Base-by-base conservation (phyloP, 1,140 invertebrate genomes). In the Pseudomyrmex pallidus region DNA sequence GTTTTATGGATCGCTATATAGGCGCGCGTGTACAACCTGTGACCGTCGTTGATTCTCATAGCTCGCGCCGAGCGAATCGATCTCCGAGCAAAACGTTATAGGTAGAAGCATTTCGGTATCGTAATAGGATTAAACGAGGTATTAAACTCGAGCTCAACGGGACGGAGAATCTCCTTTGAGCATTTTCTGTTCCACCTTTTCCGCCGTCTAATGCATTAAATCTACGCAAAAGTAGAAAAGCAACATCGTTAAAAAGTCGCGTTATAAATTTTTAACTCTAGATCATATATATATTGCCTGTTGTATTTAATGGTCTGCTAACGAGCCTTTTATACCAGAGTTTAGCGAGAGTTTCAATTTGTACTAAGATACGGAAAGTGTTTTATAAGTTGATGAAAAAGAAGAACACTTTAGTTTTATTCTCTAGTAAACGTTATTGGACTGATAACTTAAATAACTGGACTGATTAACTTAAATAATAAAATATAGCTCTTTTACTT, bases 61-160 rank as follows among this genome's bases (percentile, higher is more conserved):
- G 48, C 80, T 83, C 50, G 50, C 25, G 52, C 46, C 44, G 73
- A 64, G 64, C 72, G 35, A 35, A 35, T 44, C 77, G 66, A 83
- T 83, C 82, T 66, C 52, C 59, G 22, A 7, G 10, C 15, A n/a
- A 25, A 52, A 66, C 17, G 35, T 83, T 83, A 77, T 66, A 64
- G 52, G 73, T 66, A 64, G 52, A 62, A 83, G 44, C 73, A 77
- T 59, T 83, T 83, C 52, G 54, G 61, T 83, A 83, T 83, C 73
- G 52, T 78, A 83, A 83, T 83, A 83, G 62, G 76, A 80, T 80
- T 80, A 72, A 50, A 10, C 7, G 1, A 12, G 12, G 54, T 35
- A 72, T 80, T 77, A 66, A 78, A 7, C 15, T 2, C 59, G 48
- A 62, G 35, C 20, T 35, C 35, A 35, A 48, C n/a, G 15, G 12